phyloP scores from a whole-genome alignment of 2,113 vertebrate genomes.

The Argyrosomus japonicus region DNA sequence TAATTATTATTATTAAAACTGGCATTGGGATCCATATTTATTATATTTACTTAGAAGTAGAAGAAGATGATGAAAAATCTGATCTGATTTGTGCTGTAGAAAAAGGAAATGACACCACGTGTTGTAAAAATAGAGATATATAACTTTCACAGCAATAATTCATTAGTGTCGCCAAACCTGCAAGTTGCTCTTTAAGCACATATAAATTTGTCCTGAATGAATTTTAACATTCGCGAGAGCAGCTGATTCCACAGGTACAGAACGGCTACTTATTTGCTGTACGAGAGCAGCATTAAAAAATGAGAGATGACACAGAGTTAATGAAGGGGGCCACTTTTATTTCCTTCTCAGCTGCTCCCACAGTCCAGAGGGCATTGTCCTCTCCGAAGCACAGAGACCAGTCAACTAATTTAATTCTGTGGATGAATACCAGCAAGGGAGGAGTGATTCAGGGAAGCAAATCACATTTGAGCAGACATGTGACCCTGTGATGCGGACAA shows the following conservation, averaged over 20 bases:
- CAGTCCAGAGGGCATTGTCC: slow-evolving; percentile 52
- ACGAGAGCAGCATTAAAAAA: slow-evolving; percentile 15
- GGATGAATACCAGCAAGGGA: slow-evolving; percentile 53
- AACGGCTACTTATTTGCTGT: background rate
- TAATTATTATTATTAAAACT: background rate
- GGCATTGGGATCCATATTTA: background rate
- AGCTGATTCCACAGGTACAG: background rate
- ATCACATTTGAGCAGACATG: slow-evolving; percentile 56
- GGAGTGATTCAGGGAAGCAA: slow-evolving; percentile 37
- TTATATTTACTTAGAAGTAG: background rate
- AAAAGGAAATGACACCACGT: too few relatives aligned
- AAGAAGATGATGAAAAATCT: too few relatives aligned
- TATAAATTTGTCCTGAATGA: background rate
- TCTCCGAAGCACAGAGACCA: slow-evolving; percentile 51
- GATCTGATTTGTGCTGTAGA: too few relatives aligned
- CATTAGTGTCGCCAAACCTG: background rate
- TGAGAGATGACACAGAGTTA: slow-evolving; percentile 27
- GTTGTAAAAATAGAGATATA: too few relatives aligned
- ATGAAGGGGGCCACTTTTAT: slow-evolving; percentile 51
- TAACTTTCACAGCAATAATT: background rate
- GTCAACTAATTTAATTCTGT: slow-evolving; percentile 61
- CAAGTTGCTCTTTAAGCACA: background rate
- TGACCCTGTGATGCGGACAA: slow-evolving; percentile 21
- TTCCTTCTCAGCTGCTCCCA: slow-evolving; percentile 57
- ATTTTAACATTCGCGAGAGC: background rate